Evolutionary conservation across 2,888 invertebrate genomes (phyloP), one percentile per base, ranked within the genome.

Genomic region (Xanthorhoe designata): DNA sequence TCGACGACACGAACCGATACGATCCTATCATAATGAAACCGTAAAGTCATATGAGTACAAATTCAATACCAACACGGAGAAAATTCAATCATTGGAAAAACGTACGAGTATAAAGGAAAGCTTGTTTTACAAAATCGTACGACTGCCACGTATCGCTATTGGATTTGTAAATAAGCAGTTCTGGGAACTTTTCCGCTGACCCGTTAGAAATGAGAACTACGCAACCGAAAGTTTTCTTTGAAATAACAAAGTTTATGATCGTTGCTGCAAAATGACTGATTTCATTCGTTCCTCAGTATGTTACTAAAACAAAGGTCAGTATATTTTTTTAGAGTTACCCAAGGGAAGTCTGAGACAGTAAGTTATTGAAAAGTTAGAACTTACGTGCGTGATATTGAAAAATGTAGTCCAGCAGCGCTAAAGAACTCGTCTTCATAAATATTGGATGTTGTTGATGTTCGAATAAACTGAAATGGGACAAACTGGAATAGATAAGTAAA

Each of bases 1-100:
- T 67, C 59, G 49, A 42, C 13, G 3, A 42, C 38, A 42, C 49
- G 35, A 15, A 63, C 53, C 24, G 38, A 50, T 49, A 42, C 68
- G 56, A 64, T 58, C 64, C 61, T 61, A 53, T 63, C 65, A 68
- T 65, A 69, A 70, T 72, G 61, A 69, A 67, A 68, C 66, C 60
- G 64, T 67, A 67, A 68, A 69, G 59, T 60, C 68, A 57, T 67
- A 60, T 60, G 55, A 68, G 69, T 60, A 68, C 60, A 65, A 74
- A 75, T 69, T 71, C 69, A 64, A 70, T 71, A 73, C 59, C 68
- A 69, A 65, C 58, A 61, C 45, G 29, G 61, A 64, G 61, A 66
- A 73, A 73, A 76, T 76, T 75, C 75, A 72, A 75, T 76, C 72
- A 74, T 74, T 70, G 71, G 69, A 61, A 71, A 72, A 70, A 66